Evolutionary conservation across 2,888 invertebrate species (phyloP).

Genomic region (Panzeria rudis): DNA sequence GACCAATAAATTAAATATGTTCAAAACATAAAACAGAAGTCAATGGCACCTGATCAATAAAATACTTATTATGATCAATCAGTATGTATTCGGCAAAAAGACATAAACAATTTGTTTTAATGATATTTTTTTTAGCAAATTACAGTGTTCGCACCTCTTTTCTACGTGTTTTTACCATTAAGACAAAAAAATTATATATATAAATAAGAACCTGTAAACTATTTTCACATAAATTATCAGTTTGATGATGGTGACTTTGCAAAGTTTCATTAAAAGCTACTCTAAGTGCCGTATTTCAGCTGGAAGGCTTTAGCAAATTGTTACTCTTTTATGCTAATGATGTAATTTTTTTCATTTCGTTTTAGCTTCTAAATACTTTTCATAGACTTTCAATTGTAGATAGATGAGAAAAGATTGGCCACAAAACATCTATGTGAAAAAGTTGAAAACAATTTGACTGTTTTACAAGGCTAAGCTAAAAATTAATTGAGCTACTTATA

Average conservation of each 20-base stretch:
- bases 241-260: slow-evolving; percentile 65
- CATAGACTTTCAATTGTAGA: slow-evolving; percentile 23
- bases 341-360: slow-evolving; percentile 17
- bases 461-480: slow-evolving; percentile 43
- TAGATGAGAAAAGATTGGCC: slow-evolving; percentile 20
- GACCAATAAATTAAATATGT: neutral
- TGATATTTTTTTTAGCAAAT: slow-evolving; percentile 47
- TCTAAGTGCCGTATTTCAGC: slow-evolving; percentile 59
- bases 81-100: neutral
- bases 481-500: slow-evolving; percentile 73
- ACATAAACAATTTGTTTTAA: slow-evolving; percentile 11
- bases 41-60: slow-evolving; percentile 15
- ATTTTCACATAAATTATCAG: slow-evolving; percentile 59
- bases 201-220: slow-evolving; percentile 35
- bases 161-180: slow-evolving; percentile 37
- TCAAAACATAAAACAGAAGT: neutral
- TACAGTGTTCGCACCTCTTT: slow-evolving; percentile 70
- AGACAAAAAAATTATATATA: neutral
- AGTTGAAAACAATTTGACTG: slow-evolving; percentile 47
- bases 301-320: slow-evolving; percentile 69
- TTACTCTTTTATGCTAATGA: slow-evolving; percentile 72
- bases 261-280: slow-evolving; percentile 65
- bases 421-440: slow-evolving; percentile 34
- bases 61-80: neutral
- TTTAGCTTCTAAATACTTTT: slow-evolving; percentile 24